Evolutionary conservation across 2,888 invertebrate species (phyloP).

Genomic region (Ormia ochracea): DNA sequence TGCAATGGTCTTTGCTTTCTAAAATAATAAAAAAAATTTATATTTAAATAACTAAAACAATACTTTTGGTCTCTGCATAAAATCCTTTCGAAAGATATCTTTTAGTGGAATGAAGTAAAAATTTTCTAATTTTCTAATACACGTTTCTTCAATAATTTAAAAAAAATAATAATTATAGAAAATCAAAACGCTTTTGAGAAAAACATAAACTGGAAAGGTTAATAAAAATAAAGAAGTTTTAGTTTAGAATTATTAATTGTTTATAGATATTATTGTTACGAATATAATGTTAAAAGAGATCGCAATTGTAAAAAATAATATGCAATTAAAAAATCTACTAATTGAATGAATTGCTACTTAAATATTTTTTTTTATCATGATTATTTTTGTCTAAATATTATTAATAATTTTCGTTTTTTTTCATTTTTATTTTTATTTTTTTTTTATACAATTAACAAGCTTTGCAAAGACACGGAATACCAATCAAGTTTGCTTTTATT

Average conservation of each 20-base stretch:
- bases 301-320: slow-evolving; percentile 52
- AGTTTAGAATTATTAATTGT: slow-evolving; percentile 12
- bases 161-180: slow-evolving; percentile 24
- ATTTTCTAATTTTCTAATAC: slow-evolving; percentile 21
- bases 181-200: not conserved
- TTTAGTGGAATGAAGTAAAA: slow-evolving; percentile 60
- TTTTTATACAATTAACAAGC: slow-evolving; percentile 45
- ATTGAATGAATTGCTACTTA: slow-evolving; percentile 41
- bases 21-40: not conserved
- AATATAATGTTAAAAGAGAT: slow-evolving; percentile 60
- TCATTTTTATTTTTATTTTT: slow-evolving; percentile 14
- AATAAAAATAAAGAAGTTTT: not conserved
- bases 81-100: slow-evolving; percentile 21
- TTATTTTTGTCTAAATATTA: too few relatives aligned
- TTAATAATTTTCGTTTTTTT: slow-evolving; percentile 12
- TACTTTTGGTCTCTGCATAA: slow-evolving; percentile 29
- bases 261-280: slow-evolving; percentile 42
- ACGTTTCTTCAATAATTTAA: not conserved
- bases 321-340: slow-evolving; percentile 38
- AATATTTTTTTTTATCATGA: slow-evolving; percentile 16
- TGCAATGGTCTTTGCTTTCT: not conserved
- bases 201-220: slow-evolving; percentile 54
- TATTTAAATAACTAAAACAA: slow-evolving; percentile 11
- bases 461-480: slow-evolving; percentile 58
- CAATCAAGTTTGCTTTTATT: slow-evolving; percentile 1